Evolutionary conservation across 2,113 vertebrate genomes (phyloP).

Genomic region (Phainopepla nitens): DNA sequence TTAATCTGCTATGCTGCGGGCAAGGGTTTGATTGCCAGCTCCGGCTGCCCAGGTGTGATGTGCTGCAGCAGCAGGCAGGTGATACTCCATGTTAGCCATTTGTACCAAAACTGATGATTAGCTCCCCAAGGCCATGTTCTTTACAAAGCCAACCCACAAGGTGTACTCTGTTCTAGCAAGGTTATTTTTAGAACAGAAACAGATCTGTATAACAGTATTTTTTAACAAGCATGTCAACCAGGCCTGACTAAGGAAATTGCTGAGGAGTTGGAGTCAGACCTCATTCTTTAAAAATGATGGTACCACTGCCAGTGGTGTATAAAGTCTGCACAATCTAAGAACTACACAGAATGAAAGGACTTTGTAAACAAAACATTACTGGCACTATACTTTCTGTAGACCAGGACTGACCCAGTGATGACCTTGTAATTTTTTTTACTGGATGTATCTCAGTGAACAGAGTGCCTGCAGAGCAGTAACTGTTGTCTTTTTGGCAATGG

Average conservation of each 20-base stretch:
- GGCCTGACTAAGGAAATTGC: background rate
- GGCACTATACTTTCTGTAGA: background rate
- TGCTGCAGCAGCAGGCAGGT: background rate
- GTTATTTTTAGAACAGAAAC: background rate
- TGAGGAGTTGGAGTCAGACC: background rate
- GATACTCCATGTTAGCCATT: background rate
- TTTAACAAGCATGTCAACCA: background rate
- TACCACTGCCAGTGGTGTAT: background rate
- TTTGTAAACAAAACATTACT: background rate
- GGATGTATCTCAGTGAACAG: background rate
- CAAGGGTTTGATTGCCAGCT: background rate
- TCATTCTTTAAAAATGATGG: background rate
- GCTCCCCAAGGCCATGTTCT: fast-evolving
- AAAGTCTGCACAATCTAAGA: background rate
- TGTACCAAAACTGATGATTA: background rate
- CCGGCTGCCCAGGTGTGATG: fast-evolving
- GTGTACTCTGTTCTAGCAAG: background rate
- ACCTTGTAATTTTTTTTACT: background rate
- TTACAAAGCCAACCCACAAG: background rate
- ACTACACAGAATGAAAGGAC: background rate
- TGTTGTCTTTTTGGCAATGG: background rate
- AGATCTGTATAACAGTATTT: background rate
- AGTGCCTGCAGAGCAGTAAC: background rate
- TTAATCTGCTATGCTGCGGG: background rate
- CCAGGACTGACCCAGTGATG: background rate